Conservation (phyloP, 2,113 vertebrate genomes). For the Martes martes region DNA sequence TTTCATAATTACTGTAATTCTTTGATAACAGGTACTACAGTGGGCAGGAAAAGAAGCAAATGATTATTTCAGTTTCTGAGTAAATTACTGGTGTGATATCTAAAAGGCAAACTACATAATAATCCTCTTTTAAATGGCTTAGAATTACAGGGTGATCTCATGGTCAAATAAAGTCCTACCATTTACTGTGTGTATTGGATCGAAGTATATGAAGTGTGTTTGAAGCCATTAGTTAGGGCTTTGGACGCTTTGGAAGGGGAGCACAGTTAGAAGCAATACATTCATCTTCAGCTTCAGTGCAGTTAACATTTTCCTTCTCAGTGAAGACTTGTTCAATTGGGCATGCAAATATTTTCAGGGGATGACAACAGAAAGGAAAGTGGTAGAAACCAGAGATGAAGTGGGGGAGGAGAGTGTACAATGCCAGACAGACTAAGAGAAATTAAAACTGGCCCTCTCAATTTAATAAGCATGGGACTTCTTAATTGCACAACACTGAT, state of each 20-base stretch:
- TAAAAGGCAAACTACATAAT: background rate
- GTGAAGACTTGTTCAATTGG: slow-evolving; percentile 2
- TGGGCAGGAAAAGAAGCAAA: background rate
- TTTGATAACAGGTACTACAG: background rate
- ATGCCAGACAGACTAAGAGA: background rate
- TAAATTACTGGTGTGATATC: slow-evolving; percentile 1
- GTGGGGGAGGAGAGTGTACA: background rate
- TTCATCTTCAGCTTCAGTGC: background rate
- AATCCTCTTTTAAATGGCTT: background rate
- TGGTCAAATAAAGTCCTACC: background rate
- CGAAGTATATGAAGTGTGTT: background rate
- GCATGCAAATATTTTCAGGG: background rate
- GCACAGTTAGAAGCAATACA: background rate
- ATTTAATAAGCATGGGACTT: background rate
- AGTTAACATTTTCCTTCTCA: background rate
- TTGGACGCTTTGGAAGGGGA: background rate
- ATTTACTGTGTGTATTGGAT: background rate
- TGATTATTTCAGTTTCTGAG: slow-evolving; percentile 10
- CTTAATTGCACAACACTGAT: background rate
- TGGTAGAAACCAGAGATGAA: background rate
- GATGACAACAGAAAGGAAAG: background rate
- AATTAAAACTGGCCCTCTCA: slow-evolving; percentile 5
- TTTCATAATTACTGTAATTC: slow-evolving; percentile 3
- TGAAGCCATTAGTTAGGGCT: background rate
- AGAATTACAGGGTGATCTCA: background rate